Percentiles rank a stretch among this genome's conserved stretches.
Conservation (phyloP, 2,797 vertebrate species). For the Buphagus erythrorhynchus region DNA sequence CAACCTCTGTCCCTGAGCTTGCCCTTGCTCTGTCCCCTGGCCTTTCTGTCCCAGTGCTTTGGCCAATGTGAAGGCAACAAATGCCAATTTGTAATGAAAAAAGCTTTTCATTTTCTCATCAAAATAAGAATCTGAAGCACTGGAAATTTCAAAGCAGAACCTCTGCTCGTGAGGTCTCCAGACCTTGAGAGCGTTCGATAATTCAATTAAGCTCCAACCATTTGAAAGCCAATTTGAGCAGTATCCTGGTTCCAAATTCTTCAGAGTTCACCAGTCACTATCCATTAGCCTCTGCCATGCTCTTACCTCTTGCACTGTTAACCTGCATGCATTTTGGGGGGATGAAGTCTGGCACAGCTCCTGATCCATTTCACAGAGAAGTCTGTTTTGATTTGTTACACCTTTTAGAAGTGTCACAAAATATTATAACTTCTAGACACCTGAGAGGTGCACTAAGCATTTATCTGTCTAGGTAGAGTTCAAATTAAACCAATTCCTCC, state of each 20-base stretch:
- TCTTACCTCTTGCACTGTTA: constrained; percentile 19
- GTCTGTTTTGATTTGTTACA: constrained; percentile 60
- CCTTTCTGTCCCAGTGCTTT: not conserved
- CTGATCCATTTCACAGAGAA: not conserved
- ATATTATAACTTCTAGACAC: constrained; percentile 30
- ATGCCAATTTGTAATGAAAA: constrained; percentile 8
- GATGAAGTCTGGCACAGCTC: not conserved
- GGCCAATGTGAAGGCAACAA: not conserved
- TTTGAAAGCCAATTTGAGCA: constrained; percentile 23
- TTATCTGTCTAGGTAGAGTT: not conserved
- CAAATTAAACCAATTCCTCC: constrained; percentile 37
- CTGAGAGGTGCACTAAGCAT: not conserved
- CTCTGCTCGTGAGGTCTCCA: not conserved
- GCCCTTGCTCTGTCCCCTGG: not conserved
- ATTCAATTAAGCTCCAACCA: constrained; percentile 19
- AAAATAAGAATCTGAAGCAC: not conserved
- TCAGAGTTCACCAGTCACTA: constrained; percentile 30
- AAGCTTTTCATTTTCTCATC: constrained; percentile 7
- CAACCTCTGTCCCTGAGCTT: not conserved
- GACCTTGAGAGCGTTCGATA: not conserved
- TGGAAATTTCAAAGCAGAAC: not conserved
- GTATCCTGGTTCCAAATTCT: not conserved
- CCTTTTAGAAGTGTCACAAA: constrained; percentile 54
- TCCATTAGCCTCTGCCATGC: not conserved
- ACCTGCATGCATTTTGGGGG: not conserved